Evolutionary conservation across 1,140 invertebrate species (phyloP).

Genomic region (Dendrolimus kikuchii): DNA sequence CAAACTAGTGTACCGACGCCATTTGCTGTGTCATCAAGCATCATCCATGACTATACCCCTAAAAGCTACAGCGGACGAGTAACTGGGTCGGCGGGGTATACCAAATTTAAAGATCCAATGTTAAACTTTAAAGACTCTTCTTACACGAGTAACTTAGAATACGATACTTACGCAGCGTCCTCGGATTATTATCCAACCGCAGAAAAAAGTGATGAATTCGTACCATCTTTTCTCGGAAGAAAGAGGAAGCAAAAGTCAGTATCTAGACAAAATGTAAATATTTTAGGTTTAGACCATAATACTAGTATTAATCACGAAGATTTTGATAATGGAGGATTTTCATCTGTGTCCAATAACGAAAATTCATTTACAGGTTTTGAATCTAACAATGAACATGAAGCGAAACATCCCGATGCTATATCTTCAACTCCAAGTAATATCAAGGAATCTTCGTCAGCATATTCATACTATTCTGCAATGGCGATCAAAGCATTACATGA

Average conservation of each 20-base stretch:
- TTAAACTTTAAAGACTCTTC: constrained; percentile 39
- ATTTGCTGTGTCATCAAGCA: constrained; percentile 45
- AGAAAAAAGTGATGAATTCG: constrained; percentile 35
- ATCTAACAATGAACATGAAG: constrained; percentile 34
- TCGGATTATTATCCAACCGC: constrained; percentile 42
- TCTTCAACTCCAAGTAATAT: constrained; percentile 32
- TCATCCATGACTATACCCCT: constrained; percentile 56
- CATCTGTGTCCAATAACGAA: constrained; percentile 21
- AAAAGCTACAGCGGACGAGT: constrained; percentile 26
- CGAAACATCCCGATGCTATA: constrained; percentile 19
- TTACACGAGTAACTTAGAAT: constrained; percentile 48
- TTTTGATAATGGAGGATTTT: constrained; percentile 31
- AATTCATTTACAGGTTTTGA: constrained; percentile 39
- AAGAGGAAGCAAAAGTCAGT: constrained; percentile 58
- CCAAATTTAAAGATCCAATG: constrained; percentile 41
- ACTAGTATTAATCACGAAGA: constrained; percentile 44
- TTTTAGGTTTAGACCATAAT: constrained; percentile 55
- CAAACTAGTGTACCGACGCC: constrained; percentile 35
- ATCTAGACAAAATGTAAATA: constrained; percentile 62
- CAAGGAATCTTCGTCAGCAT: constrained; percentile 39
- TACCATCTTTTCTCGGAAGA: constrained; percentile 21
- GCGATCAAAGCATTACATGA: constrained; percentile 40
- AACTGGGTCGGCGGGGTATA: constrained; percentile 17
- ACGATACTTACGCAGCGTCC: constrained; percentile 48
- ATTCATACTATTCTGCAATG: constrained; percentile 49